Conservation (phyloP, 92 coral and sea anemone species). For the Porites rus region DNA sequence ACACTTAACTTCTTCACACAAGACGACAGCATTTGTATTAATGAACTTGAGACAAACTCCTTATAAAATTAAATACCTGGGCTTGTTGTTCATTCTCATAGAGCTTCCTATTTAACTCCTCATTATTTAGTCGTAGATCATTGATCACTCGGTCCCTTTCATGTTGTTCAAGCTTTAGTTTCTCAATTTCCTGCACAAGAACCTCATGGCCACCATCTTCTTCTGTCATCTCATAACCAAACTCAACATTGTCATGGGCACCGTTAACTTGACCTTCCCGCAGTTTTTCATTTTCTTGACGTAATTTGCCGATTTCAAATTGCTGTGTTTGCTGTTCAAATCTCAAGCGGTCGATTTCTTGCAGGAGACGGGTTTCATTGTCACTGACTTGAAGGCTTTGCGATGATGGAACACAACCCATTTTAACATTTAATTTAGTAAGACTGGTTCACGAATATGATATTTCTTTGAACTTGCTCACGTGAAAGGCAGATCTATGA, state of each 20-base stretch:
- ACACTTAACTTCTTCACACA: too few species aligned
- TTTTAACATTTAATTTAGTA: not conserved
- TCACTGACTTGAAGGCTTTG: slow-evolving; percentile 18
- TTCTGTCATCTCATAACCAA: not conserved
- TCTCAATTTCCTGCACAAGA: slow-evolving; percentile 56
- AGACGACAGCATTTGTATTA: too few species aligned
- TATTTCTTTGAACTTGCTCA: too few species aligned
- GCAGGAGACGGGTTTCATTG: slow-evolving; percentile 42
- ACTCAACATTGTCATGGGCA: not conserved
- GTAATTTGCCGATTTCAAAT: slow-evolving; percentile 42
- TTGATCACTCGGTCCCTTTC: slow-evolving; percentile 58
- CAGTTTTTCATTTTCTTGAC: slow-evolving; percentile 47
- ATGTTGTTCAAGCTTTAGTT: slow-evolving; percentile 28
- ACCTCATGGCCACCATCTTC: slow-evolving; percentile 28
- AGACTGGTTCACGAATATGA: too few species aligned
- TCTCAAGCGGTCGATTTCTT: slow-evolving; percentile 51
- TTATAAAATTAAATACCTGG: slow-evolving; percentile 20
- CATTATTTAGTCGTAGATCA: slow-evolving; percentile 35
- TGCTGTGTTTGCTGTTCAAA: slow-evolving; percentile 25
- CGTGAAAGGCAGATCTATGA: too few species aligned
- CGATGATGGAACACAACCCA: slow-evolving; percentile 55
- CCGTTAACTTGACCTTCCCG: slow-evolving; percentile 9
- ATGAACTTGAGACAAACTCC: too few species aligned
- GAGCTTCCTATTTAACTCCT: slow-evolving; percentile 12
- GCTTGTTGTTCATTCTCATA: not conserved